A percentile compares a stretch with the other conserved stretches of the same genome.
Evolutionary conservation across 2,888 invertebrate species (phyloP).

Genomic region (Cephus runcator): DNA sequence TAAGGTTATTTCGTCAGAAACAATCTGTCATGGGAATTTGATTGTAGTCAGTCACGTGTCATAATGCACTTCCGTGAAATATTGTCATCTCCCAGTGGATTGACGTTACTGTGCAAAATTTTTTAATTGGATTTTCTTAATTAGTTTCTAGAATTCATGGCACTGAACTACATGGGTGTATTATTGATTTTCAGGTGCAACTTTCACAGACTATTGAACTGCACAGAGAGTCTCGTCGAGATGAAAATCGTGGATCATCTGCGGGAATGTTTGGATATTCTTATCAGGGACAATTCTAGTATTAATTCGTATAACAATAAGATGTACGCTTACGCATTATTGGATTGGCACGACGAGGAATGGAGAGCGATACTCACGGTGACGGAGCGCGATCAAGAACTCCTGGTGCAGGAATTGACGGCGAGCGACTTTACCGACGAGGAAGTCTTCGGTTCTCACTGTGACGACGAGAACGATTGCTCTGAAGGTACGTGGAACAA

Average conservation of each 20-base stretch:
- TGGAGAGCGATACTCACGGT: conserved; percentile 66
- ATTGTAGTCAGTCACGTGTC: neutral
- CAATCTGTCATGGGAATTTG: neutral
- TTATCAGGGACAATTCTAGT: conserved; percentile 46
- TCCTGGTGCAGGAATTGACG: conserved; percentile 37
- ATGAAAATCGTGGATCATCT: conserved; percentile 49
- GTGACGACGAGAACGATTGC: conserved; percentile 57
- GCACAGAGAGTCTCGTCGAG: conserved; percentile 43
- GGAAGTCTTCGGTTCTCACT: conserved; percentile 39
- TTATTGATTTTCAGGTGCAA: conserved; percentile 46
- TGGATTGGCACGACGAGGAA: conserved; percentile 53
- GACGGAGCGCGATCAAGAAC: conserved; percentile 62
- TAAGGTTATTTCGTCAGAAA: no score
- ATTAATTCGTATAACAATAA: conserved; percentile 55
- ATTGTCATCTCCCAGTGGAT: no score
- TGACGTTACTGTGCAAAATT: no score
- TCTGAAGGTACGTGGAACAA: conserved; percentile 34
- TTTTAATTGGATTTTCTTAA: no score
- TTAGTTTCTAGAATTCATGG: no score
- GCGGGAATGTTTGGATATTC: conserved; percentile 51
- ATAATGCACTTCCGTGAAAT: neutral
- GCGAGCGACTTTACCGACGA: conserved; percentile 45
- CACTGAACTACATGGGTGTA: no score
- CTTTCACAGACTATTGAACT: conserved; percentile 50
- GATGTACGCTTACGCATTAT: conserved; percentile 56